Percentiles rank a stretch among this genome's conserved stretches.
Evolutionary conservation across 2,113 vertebrate genomes (phyloP).

Genomic region (Polypterus senegalus): DNA sequence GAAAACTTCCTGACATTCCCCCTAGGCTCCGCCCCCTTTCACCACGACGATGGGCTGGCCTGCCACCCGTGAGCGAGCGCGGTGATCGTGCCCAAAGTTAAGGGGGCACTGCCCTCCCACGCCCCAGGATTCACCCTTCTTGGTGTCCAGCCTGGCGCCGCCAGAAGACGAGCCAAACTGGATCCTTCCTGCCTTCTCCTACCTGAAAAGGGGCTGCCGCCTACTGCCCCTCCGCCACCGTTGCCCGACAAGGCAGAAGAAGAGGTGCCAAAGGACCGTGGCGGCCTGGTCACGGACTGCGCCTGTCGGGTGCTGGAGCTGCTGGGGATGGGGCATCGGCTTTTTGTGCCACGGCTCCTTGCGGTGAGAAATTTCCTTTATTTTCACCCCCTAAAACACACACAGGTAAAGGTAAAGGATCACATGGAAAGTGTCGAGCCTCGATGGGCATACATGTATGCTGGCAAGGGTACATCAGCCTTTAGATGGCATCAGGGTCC

Average conservation of each 20-base stretch:
- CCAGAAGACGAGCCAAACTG: constrained; percentile 28
- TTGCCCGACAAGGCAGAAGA: constrained; percentile 67
- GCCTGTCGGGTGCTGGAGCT: constrained; percentile 81
- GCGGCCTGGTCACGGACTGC: constrained; percentile 75
- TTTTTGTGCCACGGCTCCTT: constrained; percentile 90
- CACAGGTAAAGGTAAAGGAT: too few species aligned
- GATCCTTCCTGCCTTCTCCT: constrained; percentile 53
- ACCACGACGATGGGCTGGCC: not conserved
- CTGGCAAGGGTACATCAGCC: too few species aligned
- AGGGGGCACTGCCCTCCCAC: not conserved
- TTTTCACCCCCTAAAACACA: too few species aligned
- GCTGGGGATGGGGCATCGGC: constrained; percentile 95
- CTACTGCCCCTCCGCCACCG: constrained; percentile 32
- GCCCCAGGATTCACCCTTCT: not conserved
- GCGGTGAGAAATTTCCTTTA: constrained; percentile 72
- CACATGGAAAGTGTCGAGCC: too few species aligned
- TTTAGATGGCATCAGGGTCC: too few species aligned
- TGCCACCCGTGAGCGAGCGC: not conserved
- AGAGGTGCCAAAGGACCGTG: constrained; percentile 68
- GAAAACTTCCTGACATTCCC: too few species aligned
- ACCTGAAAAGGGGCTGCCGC: constrained; percentile 69
- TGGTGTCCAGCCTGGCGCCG: constrained; percentile 16
- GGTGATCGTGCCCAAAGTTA: too few species aligned
- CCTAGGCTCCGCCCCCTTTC: not conserved
- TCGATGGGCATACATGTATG: too few species aligned